Evolutionary conservation across 2,888 invertebrate species (phyloP).

Genomic region (Caenorhabditis angaria): DNA sequence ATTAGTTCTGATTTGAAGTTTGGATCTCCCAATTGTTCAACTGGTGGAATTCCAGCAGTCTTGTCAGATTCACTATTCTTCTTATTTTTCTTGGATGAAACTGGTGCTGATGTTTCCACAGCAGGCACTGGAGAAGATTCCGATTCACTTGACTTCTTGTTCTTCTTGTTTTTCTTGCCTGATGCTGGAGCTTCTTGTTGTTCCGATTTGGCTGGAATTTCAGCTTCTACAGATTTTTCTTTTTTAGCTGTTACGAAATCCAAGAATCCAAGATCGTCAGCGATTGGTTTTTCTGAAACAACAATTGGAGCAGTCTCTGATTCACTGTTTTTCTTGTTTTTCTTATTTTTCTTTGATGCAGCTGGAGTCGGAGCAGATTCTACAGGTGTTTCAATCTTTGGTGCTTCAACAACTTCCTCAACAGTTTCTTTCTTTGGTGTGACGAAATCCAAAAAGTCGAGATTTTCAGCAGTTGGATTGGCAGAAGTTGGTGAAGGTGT

Average conservation of each 20-base stretch:
- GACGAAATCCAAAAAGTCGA: conserved; percentile 31
- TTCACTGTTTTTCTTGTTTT: conserved; percentile 10
- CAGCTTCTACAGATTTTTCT: conserved; percentile 5
- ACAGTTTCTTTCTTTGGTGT: conserved; percentile 20
- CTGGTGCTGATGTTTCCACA: not conserved
- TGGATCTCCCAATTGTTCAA: too few relatives aligned
- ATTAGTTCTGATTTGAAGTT: too few relatives aligned
- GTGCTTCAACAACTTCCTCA: conserved; percentile 7
- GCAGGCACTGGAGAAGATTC: not conserved
- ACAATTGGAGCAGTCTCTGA: conserved; percentile 6
- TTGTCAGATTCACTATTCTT: too few relatives aligned
- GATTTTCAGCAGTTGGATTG: conserved; percentile 20
- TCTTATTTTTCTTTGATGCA: not conserved
- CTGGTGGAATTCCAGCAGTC: too few relatives aligned
- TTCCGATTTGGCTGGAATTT: conserved; percentile 13
- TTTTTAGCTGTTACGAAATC: conserved; percentile 30
- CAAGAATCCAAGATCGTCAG: conserved; percentile 27
- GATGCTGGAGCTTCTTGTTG: not conserved
- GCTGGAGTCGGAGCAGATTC: not conserved
- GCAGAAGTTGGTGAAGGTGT: not conserved
- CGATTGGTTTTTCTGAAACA: conserved; percentile 19
- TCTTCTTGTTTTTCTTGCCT: conserved; percentile 2
- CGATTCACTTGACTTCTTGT: conserved; percentile 10
- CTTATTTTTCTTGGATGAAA: too few relatives aligned
- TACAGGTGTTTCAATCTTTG: conserved; percentile 10